phyloP scores from a whole-genome alignment of 1,140 invertebrate species.

The Lethocerus indicus region DNA sequence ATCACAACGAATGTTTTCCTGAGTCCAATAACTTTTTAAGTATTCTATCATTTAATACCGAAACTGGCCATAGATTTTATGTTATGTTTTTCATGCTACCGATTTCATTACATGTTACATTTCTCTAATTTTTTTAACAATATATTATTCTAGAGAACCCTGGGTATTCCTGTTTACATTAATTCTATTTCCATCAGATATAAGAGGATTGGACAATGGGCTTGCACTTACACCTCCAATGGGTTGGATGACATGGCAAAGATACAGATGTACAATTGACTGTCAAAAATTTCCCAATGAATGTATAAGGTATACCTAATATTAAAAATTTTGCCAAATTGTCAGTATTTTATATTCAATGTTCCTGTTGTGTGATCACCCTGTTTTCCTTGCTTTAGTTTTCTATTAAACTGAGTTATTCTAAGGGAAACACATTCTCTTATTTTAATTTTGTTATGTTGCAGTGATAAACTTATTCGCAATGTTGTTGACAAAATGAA shows the following conservation, averaged over 20 bases:
- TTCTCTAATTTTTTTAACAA: no score
- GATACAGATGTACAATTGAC: conserved; percentile 51
- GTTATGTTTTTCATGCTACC: no score
- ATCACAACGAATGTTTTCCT: no score
- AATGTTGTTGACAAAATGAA: conserved; percentile 35
- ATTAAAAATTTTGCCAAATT: background rate
- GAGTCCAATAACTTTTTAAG: no score
- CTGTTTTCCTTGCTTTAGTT: background rate
- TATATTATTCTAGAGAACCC: background rate
- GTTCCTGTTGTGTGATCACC: background rate
- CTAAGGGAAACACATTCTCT: background rate
- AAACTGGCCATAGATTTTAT: no score
- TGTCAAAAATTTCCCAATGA: conserved; percentile 46
- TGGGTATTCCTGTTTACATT: no score
- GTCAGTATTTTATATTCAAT: background rate
- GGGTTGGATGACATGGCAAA: conserved; percentile 65
- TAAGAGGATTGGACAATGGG: conserved; percentile 32
- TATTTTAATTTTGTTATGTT: background rate
- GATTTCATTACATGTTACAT: no score
- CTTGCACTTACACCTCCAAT: conserved; percentile 44
- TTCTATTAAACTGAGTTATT: background rate
- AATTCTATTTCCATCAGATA: no score
- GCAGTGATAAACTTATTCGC: conserved; percentile 36
- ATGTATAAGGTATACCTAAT: conserved; percentile 39
- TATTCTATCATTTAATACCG: no score